phyloP scores from a whole-genome alignment of 2,113 vertebrate genomes.

The Cairina moschata region DNA sequence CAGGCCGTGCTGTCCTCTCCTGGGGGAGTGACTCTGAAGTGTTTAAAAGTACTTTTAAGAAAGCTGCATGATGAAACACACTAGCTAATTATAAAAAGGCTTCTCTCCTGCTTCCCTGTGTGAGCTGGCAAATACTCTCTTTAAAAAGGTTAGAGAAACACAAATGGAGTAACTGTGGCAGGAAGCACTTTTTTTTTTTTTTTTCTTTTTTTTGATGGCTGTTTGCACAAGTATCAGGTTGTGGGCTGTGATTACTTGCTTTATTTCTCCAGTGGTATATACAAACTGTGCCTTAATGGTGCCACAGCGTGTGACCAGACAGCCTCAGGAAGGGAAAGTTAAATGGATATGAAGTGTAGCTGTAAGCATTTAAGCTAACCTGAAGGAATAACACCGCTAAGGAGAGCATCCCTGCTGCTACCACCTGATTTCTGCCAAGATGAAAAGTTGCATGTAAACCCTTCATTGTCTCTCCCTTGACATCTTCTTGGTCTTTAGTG shows the following conservation, averaged over 20 bases:
- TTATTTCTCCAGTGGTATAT: not conserved
- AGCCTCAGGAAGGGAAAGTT: not conserved
- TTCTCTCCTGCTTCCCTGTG: not conserved
- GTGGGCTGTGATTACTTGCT: not conserved
- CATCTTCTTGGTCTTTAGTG: not conserved
- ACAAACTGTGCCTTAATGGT: not conserved
- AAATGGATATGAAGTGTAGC: not conserved
- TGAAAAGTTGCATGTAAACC: not conserved
- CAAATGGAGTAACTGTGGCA: not conserved
- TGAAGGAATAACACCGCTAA: not conserved
- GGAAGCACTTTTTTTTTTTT: not conserved
- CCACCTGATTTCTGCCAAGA: not conserved
- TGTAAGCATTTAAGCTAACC: not conserved
- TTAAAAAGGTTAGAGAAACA: not conserved
- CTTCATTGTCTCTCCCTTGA: not conserved
- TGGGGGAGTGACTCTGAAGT: not conserved
- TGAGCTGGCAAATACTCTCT: not conserved
- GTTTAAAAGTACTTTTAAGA: not conserved
- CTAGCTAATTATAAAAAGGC: not conserved
- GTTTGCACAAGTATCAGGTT: not conserved
- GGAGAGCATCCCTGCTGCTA: not conserved
- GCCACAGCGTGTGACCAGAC: not conserved
- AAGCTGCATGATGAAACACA: not conserved
- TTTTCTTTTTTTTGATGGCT: not conserved
- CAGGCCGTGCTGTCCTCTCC: rapidly evolving